phyloP scores from a whole-genome alignment of 2,797 vertebrate species.

The Eulemur mongoz region DNA sequence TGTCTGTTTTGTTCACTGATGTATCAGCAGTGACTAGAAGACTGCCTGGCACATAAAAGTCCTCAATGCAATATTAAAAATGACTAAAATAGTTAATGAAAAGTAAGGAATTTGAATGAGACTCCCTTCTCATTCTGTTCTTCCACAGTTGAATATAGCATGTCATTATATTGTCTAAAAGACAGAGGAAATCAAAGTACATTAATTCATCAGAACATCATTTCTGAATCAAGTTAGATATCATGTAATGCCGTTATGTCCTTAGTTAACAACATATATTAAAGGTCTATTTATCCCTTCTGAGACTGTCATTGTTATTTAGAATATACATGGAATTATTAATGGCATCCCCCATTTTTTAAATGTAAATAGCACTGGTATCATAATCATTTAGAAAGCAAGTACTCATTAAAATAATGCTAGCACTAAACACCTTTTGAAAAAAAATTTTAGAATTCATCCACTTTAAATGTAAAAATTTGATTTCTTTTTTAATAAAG shows the following conservation, averaged over 20 bases:
- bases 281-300: not conserved
- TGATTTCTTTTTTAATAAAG: slow-evolving; percentile 47
- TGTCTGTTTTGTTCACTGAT: not conserved
- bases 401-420: slow-evolving; percentile 49
- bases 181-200: not conserved
- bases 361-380: slow-evolving; percentile 38
- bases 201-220: not conserved
- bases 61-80: not conserved
- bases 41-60: not conserved
- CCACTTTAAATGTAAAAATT: slow-evolving; percentile 52
- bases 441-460: slow-evolving; percentile 28
- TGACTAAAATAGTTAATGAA: not conserved
- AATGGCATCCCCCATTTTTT: not conserved
- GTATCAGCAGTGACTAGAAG: not conserved
- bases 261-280: slow-evolving; percentile 26
- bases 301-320: not conserved
- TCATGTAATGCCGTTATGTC: not conserved
- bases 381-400: slow-evolving; percentile 47
- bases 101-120: slow-evolving; percentile 11
- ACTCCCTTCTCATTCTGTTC: not conserved
- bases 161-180: slow-evolving; percentile 25
- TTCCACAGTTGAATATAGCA: not conserved
- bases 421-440: slow-evolving; percentile 25
- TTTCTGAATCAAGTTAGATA: slow-evolving; percentile 12
- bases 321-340: not conserved